Evolutionary conservation across 2,113 vertebrate genomes (phyloP), one percentile per base, ranked within the genome.

Genomic region (Oceanodroma tethys): DNA sequence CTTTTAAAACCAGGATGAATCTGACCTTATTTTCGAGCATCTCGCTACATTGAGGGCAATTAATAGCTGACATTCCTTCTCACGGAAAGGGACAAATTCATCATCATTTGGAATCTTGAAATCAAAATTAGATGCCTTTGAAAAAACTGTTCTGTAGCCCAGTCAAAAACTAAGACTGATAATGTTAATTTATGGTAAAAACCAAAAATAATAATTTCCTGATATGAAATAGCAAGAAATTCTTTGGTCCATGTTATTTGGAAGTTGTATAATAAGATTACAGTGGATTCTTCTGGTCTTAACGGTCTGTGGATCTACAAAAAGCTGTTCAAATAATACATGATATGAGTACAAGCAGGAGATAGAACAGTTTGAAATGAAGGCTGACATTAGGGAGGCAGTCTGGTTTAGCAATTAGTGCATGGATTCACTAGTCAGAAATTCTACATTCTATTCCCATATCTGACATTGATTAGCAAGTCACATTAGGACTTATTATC

Each of bases 401-500:
- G 65, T 34, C 45, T 93, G 81, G 11, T 67, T 92, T 91, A 92
- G 88, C 50, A 95, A 95, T 95, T 97, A 95, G 73, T 32, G 66
- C 72, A 48, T 4, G 2, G 73, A 88, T 89, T 92, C 88, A 68
- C 43, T 84, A 95, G 82, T 89, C 86, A 89, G 92, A 96, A 97
- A 95, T 95, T 97, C 76, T 23, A 72, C 86, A 84, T 97, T 97
- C 96, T 94, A 97, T 91, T 96, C 94, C 94, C 95, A 93, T 95
- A 96, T 95, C 90, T 97, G 94, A 96, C 92, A 92, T 97, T 97
- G 97, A 97, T 97, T 97, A 95, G 96, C 97, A 97, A 97, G 97
- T 93, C 96, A 97, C 96, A 97, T 97, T 97, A 97, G 95, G 86
- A 96, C 90, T 95, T 97, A 95, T 97, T 95, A 96, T 97, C 90